Evolutionary conservation across 2,797 vertebrate genomes (phyloP), one percentile per base, ranked within the genome.

Genomic region (Eurystomus glaucurus): DNA sequence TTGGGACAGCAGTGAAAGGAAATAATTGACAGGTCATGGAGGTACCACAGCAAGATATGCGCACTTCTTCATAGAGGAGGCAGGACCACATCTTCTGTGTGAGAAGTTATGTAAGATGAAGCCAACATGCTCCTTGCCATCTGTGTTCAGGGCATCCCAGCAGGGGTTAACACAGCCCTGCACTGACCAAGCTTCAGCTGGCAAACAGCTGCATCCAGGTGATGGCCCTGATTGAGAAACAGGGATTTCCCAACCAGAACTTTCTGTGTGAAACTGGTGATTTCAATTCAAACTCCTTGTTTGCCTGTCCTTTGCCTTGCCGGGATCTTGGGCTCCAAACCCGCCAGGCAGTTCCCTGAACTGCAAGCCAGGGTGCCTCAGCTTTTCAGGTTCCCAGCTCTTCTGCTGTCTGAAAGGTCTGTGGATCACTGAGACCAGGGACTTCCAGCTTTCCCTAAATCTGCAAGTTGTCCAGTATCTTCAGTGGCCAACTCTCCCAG

Each of bases 181-280:
- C 8, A 35, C 50, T 61, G 45, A 54, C 20, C 70, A 72, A 57
- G 37, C 43, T 77, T 81, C 61, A 75, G 26, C 20, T 58, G 52
- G 25, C 61, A 55, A 83, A 58, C 39, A 85, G 28, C 35, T 69
- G 62, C 64, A 50, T 52, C 66, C 58, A 75, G 28, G 14, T 9
- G 1, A 4, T 20, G 26, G 60, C 16, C 35, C 12, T 2, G 0
- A 2, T 55, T 0, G 0, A 87, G 75, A 85, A 93, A 45, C 8
- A 26, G 2, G 8, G 31, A 77, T 85, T 54, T 88, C 18, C 48
- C 45, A 64, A 17, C 5, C 20, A 19, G 65, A 55, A 51, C 16
- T 33, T 77, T 70, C 79, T 39, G 17, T 13, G 21, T 43, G 29
- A 75, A 78, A 62, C 6, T 13, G 11, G 15, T 83, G 13, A 76